phyloP scores from a whole-genome alignment of 2,888 invertebrate species.

The Pollenia labialis region DNA sequence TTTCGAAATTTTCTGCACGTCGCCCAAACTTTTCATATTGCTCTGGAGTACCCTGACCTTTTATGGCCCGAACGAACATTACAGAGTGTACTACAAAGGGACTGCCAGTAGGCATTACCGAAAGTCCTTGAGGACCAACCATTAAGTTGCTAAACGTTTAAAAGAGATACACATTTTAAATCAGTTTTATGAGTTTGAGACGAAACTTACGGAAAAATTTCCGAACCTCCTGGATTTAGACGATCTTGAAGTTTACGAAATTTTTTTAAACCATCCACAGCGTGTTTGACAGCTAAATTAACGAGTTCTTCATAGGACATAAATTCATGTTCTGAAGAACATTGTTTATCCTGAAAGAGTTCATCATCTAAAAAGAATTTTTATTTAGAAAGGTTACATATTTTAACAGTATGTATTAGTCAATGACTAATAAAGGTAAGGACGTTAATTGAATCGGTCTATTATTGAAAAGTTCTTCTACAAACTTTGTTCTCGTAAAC shows the following conservation, averaged over 20 bases:
- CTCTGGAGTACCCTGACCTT: conserved; percentile 92
- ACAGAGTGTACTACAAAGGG: conserved; percentile 90
- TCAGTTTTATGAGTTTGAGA: neutral
- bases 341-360: conserved; percentile 72
- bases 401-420: too few relatives aligned
- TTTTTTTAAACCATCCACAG: conserved; percentile 86
- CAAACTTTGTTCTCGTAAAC: too few relatives aligned
- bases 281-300: conserved; percentile 69
- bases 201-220: conserved; percentile 75
- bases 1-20: conserved; percentile 90
- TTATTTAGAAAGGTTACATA: neutral
- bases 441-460: too few relatives aligned
- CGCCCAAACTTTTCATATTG: conserved; percentile 94
- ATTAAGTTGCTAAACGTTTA: conserved; percentile 70
- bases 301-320: conserved; percentile 76
- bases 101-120: conserved; percentile 74
- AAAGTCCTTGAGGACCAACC: conserved; percentile 69
- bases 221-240: conserved; percentile 83
- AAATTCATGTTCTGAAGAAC: conserved; percentile 70
- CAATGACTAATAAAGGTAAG: neutral
- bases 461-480: too few relatives aligned
- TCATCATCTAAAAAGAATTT: conserved; percentile 68
- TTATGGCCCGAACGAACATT: conserved; percentile 94
- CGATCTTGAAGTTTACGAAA: conserved; percentile 88
- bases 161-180: neutral